Base-by-base conservation (phyloP, 2,113 vertebrate genomes). In the Noctilio leporinus region DNA sequence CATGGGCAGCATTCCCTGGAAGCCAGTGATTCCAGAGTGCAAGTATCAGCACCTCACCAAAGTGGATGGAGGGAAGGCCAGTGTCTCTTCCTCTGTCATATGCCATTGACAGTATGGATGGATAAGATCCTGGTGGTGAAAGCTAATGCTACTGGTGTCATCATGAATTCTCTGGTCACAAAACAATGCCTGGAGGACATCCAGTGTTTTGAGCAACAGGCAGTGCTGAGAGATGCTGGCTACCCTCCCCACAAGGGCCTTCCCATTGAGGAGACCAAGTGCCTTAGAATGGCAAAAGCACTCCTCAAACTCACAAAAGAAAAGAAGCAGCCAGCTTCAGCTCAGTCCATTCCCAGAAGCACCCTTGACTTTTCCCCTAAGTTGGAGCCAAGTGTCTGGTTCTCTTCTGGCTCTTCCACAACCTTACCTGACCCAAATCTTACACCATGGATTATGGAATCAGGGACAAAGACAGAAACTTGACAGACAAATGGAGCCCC, bases 161-260 rank as follows among this genome's bases (percentile, higher is more conserved):
- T 99, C 97, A 99, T 99, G 99, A 99, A 86, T 98, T 99, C 99
- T 65, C 98, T 99, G 40, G 99, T 99, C 97, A 99, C 98, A 98
- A 99, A 99, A 96, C 99, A 99, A 96, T 98, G 98, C 76, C 99
- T 99, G 81, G 99, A 99, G 97, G 99, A 98, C 98, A 98, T 99
- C 82, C 99, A 99, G 70, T 99, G 96, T 93, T 99, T 99, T 95
- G 99, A 99, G 97, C 98, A 99, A 97, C 99, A 99, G 97, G 99
- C 99, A 69, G 99, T 99, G 22, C 98, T 99, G 98, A 99, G 98
- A 64, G 99, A 99, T 40, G 98, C 99, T 35, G 99, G 98, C 33
- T 99, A 99, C 97, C 98, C 98, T 45, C 99, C 99, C 24, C 99
- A 99, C 98, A 99, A 99, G 97, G 99, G 99, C 93, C 99, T 99